Conservation (phyloP, 2,113 vertebrate species). For the Egretta garzetta region DNA sequence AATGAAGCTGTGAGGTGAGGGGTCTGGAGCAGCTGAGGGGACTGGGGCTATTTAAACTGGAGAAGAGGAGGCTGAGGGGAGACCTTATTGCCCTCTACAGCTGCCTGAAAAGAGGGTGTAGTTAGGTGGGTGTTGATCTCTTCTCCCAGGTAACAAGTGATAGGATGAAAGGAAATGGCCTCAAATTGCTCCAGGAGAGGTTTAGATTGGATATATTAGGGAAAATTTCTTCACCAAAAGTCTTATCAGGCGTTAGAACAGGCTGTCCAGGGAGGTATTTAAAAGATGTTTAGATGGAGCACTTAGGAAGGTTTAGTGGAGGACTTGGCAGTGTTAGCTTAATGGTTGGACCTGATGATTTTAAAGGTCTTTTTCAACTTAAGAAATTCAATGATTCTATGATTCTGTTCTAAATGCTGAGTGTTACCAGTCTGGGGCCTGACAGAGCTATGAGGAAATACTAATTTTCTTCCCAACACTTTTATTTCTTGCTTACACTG, state of each 20-base stretch:
- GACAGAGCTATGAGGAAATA: not conserved
- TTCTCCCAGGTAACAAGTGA: not conserved
- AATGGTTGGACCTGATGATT: not conserved
- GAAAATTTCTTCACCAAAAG: not conserved
- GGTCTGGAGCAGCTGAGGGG: not conserved
- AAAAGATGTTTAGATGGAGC: too few species aligned
- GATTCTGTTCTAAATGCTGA: not conserved
- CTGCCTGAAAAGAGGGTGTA: not conserved
- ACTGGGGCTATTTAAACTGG: not conserved
- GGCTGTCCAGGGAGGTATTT: not conserved
- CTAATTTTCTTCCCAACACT: not conserved
- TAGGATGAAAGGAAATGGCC: not conserved
- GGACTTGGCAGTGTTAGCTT: not conserved
- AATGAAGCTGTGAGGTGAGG: not conserved
- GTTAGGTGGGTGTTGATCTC: fast-evolving
- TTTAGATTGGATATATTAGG: not conserved
- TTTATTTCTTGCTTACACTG: not conserved
- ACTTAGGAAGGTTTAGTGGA: too few species aligned
- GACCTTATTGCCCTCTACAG: fast-evolving
- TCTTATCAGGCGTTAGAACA: not conserved
- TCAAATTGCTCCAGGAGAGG: not conserved
- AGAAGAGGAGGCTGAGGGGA: not conserved
- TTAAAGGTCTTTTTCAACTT: not conserved
- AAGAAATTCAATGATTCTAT: not conserved
- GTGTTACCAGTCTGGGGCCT: fast-evolving